Base-by-base conservation (phyloP, 1,140 invertebrate species). In the Solenopsis fugax region DNA sequence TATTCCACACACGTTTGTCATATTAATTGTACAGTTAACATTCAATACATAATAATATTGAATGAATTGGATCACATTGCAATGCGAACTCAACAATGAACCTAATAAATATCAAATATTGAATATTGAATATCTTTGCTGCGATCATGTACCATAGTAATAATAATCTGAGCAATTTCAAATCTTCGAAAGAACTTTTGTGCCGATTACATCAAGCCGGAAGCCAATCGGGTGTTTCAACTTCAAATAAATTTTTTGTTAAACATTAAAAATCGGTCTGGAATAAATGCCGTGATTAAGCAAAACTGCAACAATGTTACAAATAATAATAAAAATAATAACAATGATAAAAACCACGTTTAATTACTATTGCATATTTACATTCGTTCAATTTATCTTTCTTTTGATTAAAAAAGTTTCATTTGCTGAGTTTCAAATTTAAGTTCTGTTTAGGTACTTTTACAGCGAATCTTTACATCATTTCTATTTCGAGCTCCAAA, bases 181-280 rank as follows among this genome's bases (percentile, higher is more conserved):
- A 24, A 56, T 54, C 34, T 54, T 81, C 48, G 77, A 41, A 69
- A 80, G 29, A 69, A 69, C 29, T 54, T 80, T 34, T 69, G 62
- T 69, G 16, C 13, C 34, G 56, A 81, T 81, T 81, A 71, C n/a
- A 18, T 34, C 34, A 48, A 45, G 34, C n/a, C 77, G 77, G 48
- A 81, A 56, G 48, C 69, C 50, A 52, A 81, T 56, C 48, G 34
- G 6, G 45, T 56, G 21, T 48, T 52, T 69, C 12, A 16, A 81
- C 2, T 18, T 21, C 34, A 9, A 69, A 45, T 7, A 4, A 52
- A 56, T 34, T 52, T 54, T 16, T 13, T 37, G 13, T 1, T 29
- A 29, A 10, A 41, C 13, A 24, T 24, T 54, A 54, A 69, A 65
- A 37, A 71, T 10, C 5, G 7, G 1, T 45, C 4, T 1, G 5